Percentiles rank a stretch among this genome's conserved stretches.
Conservation (phyloP, 1,140 invertebrate genomes). For the Drosophila pachea region DNA sequence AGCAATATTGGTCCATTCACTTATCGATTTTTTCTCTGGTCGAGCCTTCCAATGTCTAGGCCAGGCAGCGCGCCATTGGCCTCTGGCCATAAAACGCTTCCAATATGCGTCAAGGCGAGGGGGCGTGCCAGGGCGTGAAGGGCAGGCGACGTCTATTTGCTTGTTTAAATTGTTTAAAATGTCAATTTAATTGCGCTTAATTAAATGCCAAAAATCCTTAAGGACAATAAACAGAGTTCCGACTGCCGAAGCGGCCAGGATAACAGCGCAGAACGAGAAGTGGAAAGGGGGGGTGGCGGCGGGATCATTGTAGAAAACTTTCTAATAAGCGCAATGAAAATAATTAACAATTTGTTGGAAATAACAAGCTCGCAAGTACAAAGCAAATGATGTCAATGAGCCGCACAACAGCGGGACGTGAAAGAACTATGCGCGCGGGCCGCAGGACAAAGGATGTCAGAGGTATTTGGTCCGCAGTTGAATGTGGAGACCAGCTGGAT, state of each 20-base stretch:
- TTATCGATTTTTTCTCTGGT: constrained; percentile 62
- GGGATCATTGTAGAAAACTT: constrained; percentile 43
- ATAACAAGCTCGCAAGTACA: constrained; percentile 55
- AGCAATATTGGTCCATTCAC: constrained; percentile 8
- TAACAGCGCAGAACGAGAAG: neutral
- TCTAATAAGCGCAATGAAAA: constrained; percentile 70
- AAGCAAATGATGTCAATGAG: constrained; percentile 58
- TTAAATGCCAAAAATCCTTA: constrained; percentile 74
- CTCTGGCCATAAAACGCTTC: constrained; percentile 71
- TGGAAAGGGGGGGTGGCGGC: neutral
- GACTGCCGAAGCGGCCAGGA: neutral
- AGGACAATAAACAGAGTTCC: constrained; percentile 50
- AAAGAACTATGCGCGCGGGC: constrained; percentile 31
- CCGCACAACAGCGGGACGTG: constrained; percentile 12
- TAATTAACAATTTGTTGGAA: constrained; percentile 73
- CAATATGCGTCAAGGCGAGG: constrained; percentile 53
- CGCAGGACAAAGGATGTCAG: constrained; percentile 14
- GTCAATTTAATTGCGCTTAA: constrained; percentile 76
- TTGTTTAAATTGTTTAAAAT: constrained; percentile 77
- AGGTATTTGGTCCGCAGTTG: constrained; percentile 7
- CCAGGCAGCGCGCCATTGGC: constrained; percentile 52
- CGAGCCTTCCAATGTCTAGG: constrained; percentile 23
- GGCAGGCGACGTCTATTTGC: constrained; percentile 53
- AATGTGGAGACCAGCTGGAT: constrained; percentile 3
- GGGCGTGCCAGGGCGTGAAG: constrained; percentile 9